phyloP scores from a whole-genome alignment of 2,888 invertebrate genomes.

The Julus scandinavius region DNA sequence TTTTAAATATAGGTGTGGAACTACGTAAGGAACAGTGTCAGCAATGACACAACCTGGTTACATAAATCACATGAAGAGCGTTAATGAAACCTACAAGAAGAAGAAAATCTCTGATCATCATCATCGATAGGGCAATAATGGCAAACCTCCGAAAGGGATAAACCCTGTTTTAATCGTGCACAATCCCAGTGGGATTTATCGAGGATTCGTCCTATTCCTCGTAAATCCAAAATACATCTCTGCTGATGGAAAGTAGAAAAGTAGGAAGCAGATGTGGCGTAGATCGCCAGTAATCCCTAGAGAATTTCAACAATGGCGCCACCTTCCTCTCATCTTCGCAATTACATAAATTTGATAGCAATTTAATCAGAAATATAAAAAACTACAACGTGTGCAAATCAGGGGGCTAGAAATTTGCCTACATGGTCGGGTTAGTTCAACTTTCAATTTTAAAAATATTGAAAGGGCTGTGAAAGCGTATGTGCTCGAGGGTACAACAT shows the following conservation, averaged over 20 bases:
- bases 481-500: background rate
- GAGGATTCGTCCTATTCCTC: background rate
- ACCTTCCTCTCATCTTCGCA: background rate
- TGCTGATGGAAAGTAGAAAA: background rate
- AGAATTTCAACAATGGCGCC: background rate
- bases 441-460: background rate
- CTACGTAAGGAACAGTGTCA: too few relatives aligned
- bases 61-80: background rate
- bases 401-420: background rate
- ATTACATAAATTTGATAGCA: slow-evolving; percentile 4
- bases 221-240: background rate
- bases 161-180: background rate
- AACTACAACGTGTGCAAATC: background rate
- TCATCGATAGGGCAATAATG: background rate
- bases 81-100: background rate
- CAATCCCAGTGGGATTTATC: background rate
- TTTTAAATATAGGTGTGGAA: too few relatives aligned
- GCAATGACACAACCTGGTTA: background rate
- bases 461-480: slow-evolving; percentile 15
- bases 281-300: background rate
- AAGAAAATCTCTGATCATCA: background rate
- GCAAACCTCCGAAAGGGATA: background rate
- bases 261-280: background rate
- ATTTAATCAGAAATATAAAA: background rate
- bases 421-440: background rate